phyloP scores from a whole-genome alignment of 2,888 invertebrate species.

The Frankliniella fusca region DNA sequence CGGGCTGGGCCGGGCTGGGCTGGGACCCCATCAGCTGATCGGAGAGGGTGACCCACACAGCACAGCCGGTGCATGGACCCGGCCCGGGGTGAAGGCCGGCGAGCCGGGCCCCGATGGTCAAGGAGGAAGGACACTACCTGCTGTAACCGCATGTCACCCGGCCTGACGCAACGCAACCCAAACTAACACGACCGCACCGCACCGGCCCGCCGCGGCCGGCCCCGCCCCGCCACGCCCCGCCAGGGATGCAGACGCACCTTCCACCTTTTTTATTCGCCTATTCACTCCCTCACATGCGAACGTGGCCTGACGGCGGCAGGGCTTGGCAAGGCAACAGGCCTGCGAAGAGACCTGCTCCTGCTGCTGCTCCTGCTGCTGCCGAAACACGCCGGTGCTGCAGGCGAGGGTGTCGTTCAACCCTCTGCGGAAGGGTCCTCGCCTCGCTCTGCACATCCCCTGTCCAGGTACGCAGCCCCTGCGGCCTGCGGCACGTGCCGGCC shows the following conservation, averaged over 20 bases:
- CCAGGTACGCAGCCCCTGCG: not conserved
- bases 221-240: too few relatives aligned
- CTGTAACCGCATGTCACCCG: not conserved
- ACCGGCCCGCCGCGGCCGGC: not conserved
- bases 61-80: not conserved
- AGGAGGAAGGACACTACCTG: not conserved
- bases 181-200: not conserved
- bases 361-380: not conserved
- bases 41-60: not conserved
- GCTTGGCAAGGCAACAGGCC: too few relatives aligned
- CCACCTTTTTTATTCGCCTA: too few relatives aligned
- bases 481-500: not conserved
- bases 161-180: not conserved
- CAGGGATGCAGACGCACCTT: too few relatives aligned
- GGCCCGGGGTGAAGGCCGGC: not conserved
- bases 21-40: not conserved
- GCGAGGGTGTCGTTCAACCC: not conserved
- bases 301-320: too few relatives aligned
- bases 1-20: not conserved
- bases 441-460: not conserved
- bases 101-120: not conserved
- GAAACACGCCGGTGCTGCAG: not conserved
- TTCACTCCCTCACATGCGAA: too few relatives aligned
- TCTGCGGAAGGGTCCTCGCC: too few relatives aligned
- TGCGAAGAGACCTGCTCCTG: not conserved